Percentiles rank a stretch among this genome's conserved stretches.
phyloP scores from a whole-genome alignment of 2,113 vertebrate species.

The Ellobius talpinus region DNA sequence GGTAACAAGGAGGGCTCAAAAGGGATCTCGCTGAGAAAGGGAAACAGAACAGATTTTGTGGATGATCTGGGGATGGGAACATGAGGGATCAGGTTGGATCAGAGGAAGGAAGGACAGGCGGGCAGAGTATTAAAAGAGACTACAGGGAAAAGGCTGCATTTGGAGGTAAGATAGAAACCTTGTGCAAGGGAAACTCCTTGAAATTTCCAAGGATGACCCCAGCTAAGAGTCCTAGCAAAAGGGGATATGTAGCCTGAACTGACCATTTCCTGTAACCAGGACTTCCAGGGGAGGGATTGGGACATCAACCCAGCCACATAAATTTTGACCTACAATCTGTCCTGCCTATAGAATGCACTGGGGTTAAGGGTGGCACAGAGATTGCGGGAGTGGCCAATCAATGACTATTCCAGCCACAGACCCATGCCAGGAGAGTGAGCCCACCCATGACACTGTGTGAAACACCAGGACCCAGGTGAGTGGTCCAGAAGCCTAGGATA shows the following conservation, averaged over 20 bases:
- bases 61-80: not conserved
- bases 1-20: not conserved
- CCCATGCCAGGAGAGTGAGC: not conserved
- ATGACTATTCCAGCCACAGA: not conserved
- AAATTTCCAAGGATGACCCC: not conserved
- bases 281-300: not conserved
- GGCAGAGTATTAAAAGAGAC: not conserved
- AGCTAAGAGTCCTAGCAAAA: not conserved
- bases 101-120: not conserved
- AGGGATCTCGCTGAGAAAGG: not conserved
- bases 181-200: not conserved
- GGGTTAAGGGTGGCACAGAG: not conserved
- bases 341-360: not conserved
- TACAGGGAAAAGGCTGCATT: not conserved
- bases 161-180: not conserved
- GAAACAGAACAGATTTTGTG: not conserved
- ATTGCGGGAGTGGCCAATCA: not conserved
- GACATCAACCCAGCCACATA: not conserved
- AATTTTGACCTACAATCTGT: not conserved
- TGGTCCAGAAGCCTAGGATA: not conserved
- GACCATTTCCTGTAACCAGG: not conserved
- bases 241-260: not conserved
- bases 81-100: not conserved
- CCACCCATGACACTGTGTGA: not conserved
- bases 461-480: rapidly evolving